Percentiles rank a stretch among this genome's conserved stretches.
These are phyloP conservation scores for Lamellibrachia satsuma DNA, from an alignment of 2,888 invertebrate species.

Conservation along the genomic window DNA sequence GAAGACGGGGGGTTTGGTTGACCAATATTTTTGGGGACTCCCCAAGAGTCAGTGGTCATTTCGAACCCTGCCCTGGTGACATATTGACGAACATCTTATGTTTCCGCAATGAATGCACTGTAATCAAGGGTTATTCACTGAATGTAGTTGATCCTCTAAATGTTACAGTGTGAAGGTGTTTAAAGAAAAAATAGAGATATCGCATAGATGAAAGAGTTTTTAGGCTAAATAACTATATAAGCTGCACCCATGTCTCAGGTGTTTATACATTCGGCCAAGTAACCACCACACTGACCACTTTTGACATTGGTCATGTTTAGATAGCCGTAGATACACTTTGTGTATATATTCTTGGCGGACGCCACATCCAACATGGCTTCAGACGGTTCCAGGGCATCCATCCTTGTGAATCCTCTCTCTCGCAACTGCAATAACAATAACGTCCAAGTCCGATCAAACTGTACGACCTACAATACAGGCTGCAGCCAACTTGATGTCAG, in stretches of 20 bases:
- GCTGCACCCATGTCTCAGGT: neutral
- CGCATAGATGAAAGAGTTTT: neutral
- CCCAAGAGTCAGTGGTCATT: no score
- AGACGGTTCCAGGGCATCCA: slow-evolving; percentile 59
- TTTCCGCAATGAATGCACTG: no score
- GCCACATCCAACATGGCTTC: slow-evolving; percentile 52
- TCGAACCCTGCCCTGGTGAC: no score
- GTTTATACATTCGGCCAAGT: neutral
- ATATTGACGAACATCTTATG: no score
- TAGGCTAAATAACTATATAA: no score
- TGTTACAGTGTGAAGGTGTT: neutral
- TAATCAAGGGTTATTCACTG: no score
- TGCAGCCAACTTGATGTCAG: no score
- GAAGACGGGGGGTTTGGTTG: no score
- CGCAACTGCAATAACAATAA: slow-evolving; percentile 30
- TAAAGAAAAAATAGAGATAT: neutral
- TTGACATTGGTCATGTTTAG: neutral
- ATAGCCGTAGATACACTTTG: neutral
- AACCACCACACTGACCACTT: neutral
- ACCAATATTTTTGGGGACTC: no score
- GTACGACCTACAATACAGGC: neutral
- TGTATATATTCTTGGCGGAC: slow-evolving; percentile 21
- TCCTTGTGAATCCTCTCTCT: slow-evolving; percentile 39
- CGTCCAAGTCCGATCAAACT: neutral
- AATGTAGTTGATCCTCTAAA: neutral